Percentiles rank a stretch among this genome's conserved stretches.
Evolutionary conservation across 2,113 vertebrate genomes (phyloP).

Genomic region (Coracopsis vasa): DNA sequence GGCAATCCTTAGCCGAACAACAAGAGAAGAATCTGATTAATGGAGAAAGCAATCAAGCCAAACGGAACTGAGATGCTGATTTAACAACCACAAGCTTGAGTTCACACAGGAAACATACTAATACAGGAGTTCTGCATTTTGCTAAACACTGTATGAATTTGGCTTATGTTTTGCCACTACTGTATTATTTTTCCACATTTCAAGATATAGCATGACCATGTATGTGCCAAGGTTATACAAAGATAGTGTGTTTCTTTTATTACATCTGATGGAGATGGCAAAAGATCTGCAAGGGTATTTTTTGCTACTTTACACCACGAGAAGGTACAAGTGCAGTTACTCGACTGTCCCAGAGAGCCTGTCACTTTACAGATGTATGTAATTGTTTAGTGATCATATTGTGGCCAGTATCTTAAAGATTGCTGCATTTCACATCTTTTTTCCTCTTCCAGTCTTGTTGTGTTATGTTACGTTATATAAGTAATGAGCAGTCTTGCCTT

Average conservation of each 20-base stretch:
- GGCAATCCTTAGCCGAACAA: slow-evolving; percentile 90
- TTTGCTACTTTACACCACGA: background rate
- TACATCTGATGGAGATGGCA: background rate
- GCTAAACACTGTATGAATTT: slow-evolving; percentile 65
- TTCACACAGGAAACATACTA: slow-evolving; percentile 5
- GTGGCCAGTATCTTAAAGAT: slow-evolving; percentile 63
- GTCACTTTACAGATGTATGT: slow-evolving; percentile 33
- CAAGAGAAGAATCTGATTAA: slow-evolving; percentile 83
- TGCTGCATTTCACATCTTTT: slow-evolving; percentile 64
- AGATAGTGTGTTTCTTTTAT: slow-evolving; percentile 8
- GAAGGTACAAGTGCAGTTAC: background rate
- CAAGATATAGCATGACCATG: slow-evolving; percentile 30
- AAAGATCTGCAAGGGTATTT: background rate
- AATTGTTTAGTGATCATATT: slow-evolving; percentile 44
- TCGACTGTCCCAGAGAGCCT: background rate
- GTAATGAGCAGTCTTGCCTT: background rate
- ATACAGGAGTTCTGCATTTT: slow-evolving; percentile 42
- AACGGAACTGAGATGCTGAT: slow-evolving; percentile 62
- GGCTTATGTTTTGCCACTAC: slow-evolving; percentile 76
- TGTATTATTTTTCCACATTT: slow-evolving; percentile 73
- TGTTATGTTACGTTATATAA: background rate
- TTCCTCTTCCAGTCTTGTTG: background rate
- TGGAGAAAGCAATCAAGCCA: slow-evolving; percentile 74
- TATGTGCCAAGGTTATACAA: background rate
- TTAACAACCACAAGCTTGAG: background rate